Evolutionary conservation across 1,140 invertebrate species (phyloP), one percentile per base, ranked within the genome.

Genomic region (Helicoverpa armigera): DNA sequence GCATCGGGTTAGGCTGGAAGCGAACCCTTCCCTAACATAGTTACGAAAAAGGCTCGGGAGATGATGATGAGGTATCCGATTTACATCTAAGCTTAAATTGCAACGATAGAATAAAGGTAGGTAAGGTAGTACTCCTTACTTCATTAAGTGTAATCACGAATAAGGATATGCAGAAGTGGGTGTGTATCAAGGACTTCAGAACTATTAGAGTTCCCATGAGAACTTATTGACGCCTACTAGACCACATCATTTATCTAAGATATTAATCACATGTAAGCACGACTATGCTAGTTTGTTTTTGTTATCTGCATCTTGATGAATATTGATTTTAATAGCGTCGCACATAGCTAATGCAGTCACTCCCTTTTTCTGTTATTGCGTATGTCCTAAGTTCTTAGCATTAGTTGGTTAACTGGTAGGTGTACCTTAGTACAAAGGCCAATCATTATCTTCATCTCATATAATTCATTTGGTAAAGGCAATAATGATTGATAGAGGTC

Each of bases 161-260:
- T 73, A 31, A 73, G 70, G 53, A 73, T 73, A 73, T 73, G 10
- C 29, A 73, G 13, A 73, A 58, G 53, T 73, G 70, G 73, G 73
- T 12, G 73, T 61, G 54, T 29, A 43, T 31, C 56, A 75, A 75
- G 73, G 73, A 61, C 58, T 23, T n/a, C 16, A 60, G 3, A 60
- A 75, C 31, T 75, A 72, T 53, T 54, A 72, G 18, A 61, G 73
- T 75, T 75, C 73, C 73, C 73, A 63, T 51, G 73, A 75, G 73
- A 75, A 75, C 65, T 12, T 69, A 69, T 58, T 4, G 50, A 54
- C 73, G 73, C 58, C 73, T 75, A 75, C 73, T 61, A 75, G 54
- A 43, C 18, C 7, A 58, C 13, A 75, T 50, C 11, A 75, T 63
- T 75, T 61, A 18, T n/a, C 50, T 61, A 0, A 60, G 73, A 75